Evolutionary conservation across 1,140 invertebrate genomes (phyloP).

Genomic region (Leptestheria dahalacensis): DNA sequence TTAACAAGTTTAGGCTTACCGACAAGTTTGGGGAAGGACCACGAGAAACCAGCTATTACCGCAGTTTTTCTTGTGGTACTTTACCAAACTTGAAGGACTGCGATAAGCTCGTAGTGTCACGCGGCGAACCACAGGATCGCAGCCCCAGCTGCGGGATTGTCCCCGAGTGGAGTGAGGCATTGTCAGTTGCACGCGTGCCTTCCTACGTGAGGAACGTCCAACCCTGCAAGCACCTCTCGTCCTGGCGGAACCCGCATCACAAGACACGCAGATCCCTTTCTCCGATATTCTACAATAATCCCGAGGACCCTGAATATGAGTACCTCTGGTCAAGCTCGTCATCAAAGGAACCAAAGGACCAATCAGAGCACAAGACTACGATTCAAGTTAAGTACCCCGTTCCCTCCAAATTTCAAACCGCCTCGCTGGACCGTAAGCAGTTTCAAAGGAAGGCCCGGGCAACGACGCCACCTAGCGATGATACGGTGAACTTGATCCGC

Average conservation of each 20-base stretch:
- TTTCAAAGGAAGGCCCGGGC: background rate
- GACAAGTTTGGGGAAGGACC: slow-evolving; percentile 27
- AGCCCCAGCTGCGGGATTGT: too few relatives aligned
- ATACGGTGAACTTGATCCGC: background rate
- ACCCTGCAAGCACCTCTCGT: slow-evolving; percentile 8
- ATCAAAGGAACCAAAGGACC: background rate
- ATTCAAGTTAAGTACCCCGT: too few relatives aligned
- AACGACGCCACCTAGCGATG: background rate
- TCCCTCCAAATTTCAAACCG: background rate
- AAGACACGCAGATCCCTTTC: background rate
- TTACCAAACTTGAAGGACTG: slow-evolving; percentile 44
- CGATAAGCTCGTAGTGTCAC: background rate
- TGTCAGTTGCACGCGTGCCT: slow-evolving; percentile 2
- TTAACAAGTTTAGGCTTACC: background rate
- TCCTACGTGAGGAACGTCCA: slow-evolving; percentile 10
- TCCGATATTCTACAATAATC: background rate
- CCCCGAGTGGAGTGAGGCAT: slow-evolving; percentile 8
- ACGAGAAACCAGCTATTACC: slow-evolving; percentile 43
- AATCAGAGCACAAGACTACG: too few relatives aligned
- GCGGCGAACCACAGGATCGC: too few relatives aligned
- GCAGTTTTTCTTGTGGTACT: slow-evolving; percentile 58
- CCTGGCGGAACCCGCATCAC: slow-evolving; percentile 9
- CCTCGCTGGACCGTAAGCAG: background rate
- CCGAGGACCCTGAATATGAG: background rate
- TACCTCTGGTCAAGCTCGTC: background rate